These are phyloP conservation scores for Petrolisthes manimaculis DNA, from an alignment of 2,888 invertebrate genomes.

Conservation along the genomic window DNA sequence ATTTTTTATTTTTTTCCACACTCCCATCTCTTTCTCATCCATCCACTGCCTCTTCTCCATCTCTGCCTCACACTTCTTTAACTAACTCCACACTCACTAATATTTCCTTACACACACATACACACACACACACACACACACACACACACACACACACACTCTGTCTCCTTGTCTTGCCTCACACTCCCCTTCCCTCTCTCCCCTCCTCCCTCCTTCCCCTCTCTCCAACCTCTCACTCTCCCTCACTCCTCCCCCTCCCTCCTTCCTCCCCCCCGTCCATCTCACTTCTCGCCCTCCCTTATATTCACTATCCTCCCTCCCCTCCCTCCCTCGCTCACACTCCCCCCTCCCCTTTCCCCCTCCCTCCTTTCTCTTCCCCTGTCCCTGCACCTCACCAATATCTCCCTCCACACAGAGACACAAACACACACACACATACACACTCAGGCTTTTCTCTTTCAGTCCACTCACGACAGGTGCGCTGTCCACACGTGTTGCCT, in stretches of 20 bases:
- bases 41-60: not conserved
- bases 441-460: not conserved
- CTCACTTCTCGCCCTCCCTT: not conserved
- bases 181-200: not conserved
- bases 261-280: not conserved
- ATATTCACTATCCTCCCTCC: not conserved
- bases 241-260: not conserved
- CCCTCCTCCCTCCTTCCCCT: not conserved
- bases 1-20: not conserved
- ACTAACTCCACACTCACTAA: not conserved
- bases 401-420: not conserved
- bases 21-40: not conserved
- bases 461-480: conserved; percentile 12
- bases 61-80: not conserved
- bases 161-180: not conserved
- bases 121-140: not conserved
- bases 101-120: too few relatives aligned
- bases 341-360: not conserved
- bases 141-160: not conserved
- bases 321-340: not conserved
- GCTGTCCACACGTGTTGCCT: not conserved
- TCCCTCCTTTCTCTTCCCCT: not conserved
- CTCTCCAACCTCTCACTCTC: not conserved
- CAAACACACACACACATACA: not conserved
- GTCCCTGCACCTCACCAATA: not conserved